Conservation (phyloP, 1,140 invertebrate species). For the Bathynomus jamesi region DNA sequence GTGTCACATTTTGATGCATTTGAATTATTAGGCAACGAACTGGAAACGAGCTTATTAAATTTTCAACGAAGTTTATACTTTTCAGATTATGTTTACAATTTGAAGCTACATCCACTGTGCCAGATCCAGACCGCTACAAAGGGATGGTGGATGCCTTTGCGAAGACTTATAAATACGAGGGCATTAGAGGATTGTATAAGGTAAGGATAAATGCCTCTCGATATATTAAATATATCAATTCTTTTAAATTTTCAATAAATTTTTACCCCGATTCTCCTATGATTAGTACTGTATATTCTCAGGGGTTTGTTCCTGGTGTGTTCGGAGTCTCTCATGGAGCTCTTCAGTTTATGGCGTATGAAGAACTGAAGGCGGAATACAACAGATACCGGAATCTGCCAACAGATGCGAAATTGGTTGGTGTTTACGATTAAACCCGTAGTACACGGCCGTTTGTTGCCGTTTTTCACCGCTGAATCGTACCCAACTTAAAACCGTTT, state of each 20-base stretch:
- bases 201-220: too few species aligned
- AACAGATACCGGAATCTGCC: slow-evolving; percentile 67
- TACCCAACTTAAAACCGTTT: too few species aligned
- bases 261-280: too few species aligned
- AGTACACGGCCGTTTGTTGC: too few species aligned
- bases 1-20: too few species aligned
- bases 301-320: slow-evolving; percentile 95
- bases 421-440: slow-evolving; percentile 40
- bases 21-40: too few species aligned
- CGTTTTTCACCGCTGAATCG: too few species aligned
- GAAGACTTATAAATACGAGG: slow-evolving; percentile 86
- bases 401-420: slow-evolving; percentile 84
- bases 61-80: too few species aligned
- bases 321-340: slow-evolving; percentile 97
- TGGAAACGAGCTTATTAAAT: too few species aligned
- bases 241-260: too few species aligned
- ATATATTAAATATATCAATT: too few species aligned
- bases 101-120: slow-evolving; percentile 4
- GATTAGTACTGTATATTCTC: too few species aligned
- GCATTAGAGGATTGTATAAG: slow-evolving; percentile 80
- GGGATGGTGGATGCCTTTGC: slow-evolving; percentile 84
- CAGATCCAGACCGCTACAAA: slow-evolving; percentile 54
- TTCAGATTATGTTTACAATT: slow-evolving; percentile 34
- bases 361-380: slow-evolving; percentile 92
- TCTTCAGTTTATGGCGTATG: slow-evolving; percentile 97